Percentiles rank a stretch among this genome's conserved stretches.
phyloP scores from a whole-genome alignment of 2,113 vertebrate genomes.

The Ascaphus truei region DNA sequence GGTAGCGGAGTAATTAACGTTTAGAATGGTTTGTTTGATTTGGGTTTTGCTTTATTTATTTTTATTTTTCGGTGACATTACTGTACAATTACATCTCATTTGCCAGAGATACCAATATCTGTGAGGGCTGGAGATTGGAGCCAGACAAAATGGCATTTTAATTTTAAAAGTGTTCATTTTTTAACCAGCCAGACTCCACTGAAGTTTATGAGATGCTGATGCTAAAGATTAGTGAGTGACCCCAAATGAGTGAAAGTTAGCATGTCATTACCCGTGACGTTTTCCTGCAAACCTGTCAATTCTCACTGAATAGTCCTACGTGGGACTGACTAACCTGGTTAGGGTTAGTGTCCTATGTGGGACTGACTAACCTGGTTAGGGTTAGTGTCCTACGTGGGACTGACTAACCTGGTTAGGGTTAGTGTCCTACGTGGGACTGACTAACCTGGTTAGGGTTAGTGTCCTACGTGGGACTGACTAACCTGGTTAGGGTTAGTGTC shows the following conservation, averaged over 20 bases:
- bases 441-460: no score
- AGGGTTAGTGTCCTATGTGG: no score
- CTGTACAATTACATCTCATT: conserved; percentile 10
- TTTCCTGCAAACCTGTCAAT: background rate
- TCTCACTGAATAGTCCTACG: no score
- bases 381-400: no score
- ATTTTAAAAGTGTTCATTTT: background rate
- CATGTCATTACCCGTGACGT: background rate
- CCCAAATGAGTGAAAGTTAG: background rate
- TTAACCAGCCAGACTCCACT: background rate
- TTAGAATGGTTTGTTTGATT: conserved; percentile 34
- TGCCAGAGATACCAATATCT: background rate
- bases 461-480: no score
- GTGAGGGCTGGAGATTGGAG: no score
- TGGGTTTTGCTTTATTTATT: conserved; percentile 27
- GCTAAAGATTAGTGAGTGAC: background rate
- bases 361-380: no score
- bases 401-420: no score
- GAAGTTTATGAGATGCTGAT: background rate
- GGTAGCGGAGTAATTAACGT: conserved; percentile 33
- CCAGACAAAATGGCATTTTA: background rate
- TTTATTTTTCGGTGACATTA: conserved; percentile 20
- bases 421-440: no score
- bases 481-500: no score
- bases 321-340: no score